These are phyloP conservation scores for Isaurus tuberculatus DNA, from an alignment of 92 coral and sea anemone genomes.

Conservation along the genomic window DNA sequence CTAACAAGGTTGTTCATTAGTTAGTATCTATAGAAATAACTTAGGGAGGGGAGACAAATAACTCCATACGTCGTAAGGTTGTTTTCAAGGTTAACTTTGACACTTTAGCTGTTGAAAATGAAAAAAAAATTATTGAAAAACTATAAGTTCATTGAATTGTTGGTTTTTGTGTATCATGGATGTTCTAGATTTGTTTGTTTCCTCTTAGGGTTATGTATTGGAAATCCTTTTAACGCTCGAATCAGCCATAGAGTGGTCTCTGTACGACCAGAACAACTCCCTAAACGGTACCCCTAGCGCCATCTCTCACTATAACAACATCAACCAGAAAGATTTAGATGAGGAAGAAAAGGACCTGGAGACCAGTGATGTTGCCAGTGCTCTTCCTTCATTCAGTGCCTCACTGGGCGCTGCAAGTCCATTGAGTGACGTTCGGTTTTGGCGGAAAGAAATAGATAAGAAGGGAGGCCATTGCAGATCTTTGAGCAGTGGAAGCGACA, in stretches of 20 bases:
- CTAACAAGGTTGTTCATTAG: too few relatives aligned
- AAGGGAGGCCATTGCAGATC: conserved; percentile 83
- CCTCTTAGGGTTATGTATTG: conserved; percentile 91
- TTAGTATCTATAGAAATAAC: too few relatives aligned
- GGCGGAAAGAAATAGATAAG: conserved; percentile 35
- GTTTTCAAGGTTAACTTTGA: too few relatives aligned
- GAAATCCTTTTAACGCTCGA: conserved; percentile 92
- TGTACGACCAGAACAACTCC: conserved; percentile 65
- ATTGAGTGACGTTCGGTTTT: conserved; percentile 42
- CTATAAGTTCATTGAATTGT: not conserved
- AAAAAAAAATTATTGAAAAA: too few relatives aligned
- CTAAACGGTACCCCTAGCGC: conserved; percentile 68
- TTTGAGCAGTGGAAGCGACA: conserved; percentile 94
- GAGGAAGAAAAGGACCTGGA: conserved; percentile 71
- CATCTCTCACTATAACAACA: conserved; percentile 47
- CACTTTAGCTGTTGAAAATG: too few relatives aligned
- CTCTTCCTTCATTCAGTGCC: conserved; percentile 66
- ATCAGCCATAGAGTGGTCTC: conserved; percentile 89
- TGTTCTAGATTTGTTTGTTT: not conserved
- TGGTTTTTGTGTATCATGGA: not conserved
- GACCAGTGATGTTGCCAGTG: conserved; percentile 65
- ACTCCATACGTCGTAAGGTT: too few relatives aligned
- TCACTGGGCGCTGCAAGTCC: conserved; percentile 68
- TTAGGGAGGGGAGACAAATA: too few relatives aligned
- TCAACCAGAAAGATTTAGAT: conserved; percentile 47